Conservation (phyloP, 2,113 vertebrate species). For the Choloepus hoffmanni region DNA sequence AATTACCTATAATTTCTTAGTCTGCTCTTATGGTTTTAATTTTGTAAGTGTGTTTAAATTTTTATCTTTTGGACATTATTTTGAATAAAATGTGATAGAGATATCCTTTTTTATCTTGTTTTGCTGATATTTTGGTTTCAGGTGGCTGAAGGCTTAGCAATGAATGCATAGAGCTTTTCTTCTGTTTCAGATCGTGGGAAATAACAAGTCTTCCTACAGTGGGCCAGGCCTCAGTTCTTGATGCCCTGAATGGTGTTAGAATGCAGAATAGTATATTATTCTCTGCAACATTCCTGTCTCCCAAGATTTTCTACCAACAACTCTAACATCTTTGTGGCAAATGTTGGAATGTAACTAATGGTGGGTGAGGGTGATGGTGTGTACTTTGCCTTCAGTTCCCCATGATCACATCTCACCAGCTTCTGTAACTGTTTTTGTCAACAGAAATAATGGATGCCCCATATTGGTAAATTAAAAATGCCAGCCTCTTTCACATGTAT, state of each 20-base stretch:
- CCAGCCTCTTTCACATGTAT: background rate
- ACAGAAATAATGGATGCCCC: background rate
- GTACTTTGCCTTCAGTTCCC: background rate
- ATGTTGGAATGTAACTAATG: background rate
- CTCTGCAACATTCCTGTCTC: background rate
- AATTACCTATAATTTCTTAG: background rate
- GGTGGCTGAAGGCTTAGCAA: background rate
- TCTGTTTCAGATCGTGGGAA: background rate
- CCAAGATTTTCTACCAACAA: background rate
- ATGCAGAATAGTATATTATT: background rate
- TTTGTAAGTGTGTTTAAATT: background rate
- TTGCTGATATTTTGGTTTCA: background rate
- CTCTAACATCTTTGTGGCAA: background rate
- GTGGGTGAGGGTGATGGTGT: background rate
- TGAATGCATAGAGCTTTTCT: background rate
- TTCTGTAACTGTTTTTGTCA: too few species aligned
- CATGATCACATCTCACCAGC: background rate
- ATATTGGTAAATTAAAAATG: background rate
- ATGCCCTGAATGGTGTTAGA: background rate
- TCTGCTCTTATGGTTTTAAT: background rate
- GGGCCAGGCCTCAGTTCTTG: background rate
- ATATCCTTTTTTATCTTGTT: background rate
- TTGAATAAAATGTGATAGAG: background rate
- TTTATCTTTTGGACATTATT: constrained; percentile 30
- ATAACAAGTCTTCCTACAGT: background rate